These are phyloP conservation scores for Agrilus cyanescens DNA, from an alignment of 2,888 invertebrate genomes.

Conservation along the genomic window DNA sequence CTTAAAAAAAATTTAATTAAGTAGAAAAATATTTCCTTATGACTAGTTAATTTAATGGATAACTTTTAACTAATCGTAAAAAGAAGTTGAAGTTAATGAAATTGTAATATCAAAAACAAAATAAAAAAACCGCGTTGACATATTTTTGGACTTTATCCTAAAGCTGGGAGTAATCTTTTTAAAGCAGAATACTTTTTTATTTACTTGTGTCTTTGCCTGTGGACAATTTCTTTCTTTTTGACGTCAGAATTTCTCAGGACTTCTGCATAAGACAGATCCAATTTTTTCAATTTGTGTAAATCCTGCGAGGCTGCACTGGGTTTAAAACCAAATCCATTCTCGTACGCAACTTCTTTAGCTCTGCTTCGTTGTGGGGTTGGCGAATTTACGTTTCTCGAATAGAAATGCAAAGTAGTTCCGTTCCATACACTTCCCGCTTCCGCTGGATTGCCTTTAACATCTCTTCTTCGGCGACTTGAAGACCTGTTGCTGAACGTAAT, in stretches of 20 bases:
- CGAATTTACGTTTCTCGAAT: constrained; percentile 38
- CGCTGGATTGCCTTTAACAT: constrained; percentile 38
- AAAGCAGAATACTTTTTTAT: no score
- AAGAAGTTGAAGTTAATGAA: no score
- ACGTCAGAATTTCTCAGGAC: constrained; percentile 60
- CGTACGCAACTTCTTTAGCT: constrained; percentile 24
- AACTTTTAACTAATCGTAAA: no score
- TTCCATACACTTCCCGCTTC: constrained; percentile 45
- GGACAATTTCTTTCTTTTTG: constrained; percentile 21
- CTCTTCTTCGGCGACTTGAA: constrained; percentile 33
- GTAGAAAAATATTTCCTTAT: no score
- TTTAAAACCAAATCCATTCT: constrained; percentile 39
- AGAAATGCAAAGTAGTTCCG: constrained; percentile 59
- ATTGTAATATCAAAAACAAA: no score
- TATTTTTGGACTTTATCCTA: no score
- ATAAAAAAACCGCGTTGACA: no score
- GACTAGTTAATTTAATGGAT: no score
- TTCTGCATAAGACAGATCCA: constrained; percentile 78
- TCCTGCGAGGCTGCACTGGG: constrained; percentile 71
- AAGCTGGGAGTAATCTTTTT: no score
- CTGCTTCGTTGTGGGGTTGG: constrained; percentile 46
- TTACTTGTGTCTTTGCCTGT: no score
- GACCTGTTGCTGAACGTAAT: constrained; percentile 47
- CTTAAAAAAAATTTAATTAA: no score
- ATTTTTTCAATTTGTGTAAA: constrained; percentile 65